Evolutionary conservation across 2,888 invertebrate species (phyloP), one percentile per base, ranked within the genome.

Genomic region (Drosophila cognata): DNA sequence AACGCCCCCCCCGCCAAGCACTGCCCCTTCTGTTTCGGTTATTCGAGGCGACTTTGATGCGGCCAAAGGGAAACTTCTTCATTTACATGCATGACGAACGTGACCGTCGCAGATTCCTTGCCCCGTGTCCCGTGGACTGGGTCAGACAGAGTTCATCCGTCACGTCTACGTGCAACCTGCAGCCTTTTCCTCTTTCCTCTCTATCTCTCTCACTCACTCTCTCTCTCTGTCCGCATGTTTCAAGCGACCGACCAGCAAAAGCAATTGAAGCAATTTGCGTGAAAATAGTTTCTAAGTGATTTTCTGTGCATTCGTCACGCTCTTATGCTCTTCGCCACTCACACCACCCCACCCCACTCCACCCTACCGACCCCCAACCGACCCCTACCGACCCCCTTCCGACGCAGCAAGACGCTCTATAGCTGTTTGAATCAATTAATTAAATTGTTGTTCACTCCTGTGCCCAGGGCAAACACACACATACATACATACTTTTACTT

Each of bases 71-170:
- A 25, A 84, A 86, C 84, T 85, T 78, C 86, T 88, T 86, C 88
- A 86, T 86, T 86, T 89, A 85, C 90, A 86, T 86, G 86, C 90
- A 86, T 79, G 86, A 75, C 83, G 57, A 67, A 86, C 90, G 88
- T 83, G 84, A 57, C 51, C 66, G 58, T 50, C 58, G 52, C 68
- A 51, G 55, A 57, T 35, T 62, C 31, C 52, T 38, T 41, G 57
- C 41, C 38, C 38, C 36, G n/a, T 38, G 55, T 7, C 36, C 33
- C 41, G 31, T 21, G 48, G 53, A 25, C 35, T 61, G 53, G 59
- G 55, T 56, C 86, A 80, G 72, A 68, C 64, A 28, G 25, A 75
- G 88, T 85, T 74, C 83, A 85, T 85, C 72, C 81, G 80, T 89
- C 90, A 88, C 55, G 72, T 71, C 80, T 75, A 89, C 88, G 86